These are phyloP conservation scores for Trichonephila clavata DNA, from an alignment of 1,140 invertebrate genomes.

Conservation along the genomic window DNA sequence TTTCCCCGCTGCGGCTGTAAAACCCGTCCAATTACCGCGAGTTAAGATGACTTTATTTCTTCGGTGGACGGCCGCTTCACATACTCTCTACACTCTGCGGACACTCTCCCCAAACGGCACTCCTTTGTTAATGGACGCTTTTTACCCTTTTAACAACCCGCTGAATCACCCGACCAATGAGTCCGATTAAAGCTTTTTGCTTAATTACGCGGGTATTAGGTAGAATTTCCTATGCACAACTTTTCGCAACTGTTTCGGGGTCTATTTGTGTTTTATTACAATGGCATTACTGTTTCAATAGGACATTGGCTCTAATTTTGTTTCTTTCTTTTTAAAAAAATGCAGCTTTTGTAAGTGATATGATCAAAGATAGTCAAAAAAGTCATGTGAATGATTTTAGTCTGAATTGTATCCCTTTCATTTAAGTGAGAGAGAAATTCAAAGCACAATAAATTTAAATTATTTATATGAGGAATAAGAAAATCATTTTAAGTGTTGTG, in stretches of 20 bases:
- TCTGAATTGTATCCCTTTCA: too few species aligned
- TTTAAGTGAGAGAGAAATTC: too few species aligned
- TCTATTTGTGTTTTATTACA: background rate
- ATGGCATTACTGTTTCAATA: background rate
- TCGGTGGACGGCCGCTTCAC: slow-evolving; percentile 21
- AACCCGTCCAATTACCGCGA: slow-evolving; percentile 72
- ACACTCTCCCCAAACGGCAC: background rate
- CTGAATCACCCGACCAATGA: slow-evolving; percentile 53
- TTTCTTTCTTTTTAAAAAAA: too few species aligned
- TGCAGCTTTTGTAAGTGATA: too few species aligned
- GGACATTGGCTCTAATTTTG: background rate
- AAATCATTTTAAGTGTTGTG: too few species aligned
- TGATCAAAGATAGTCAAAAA: too few species aligned
- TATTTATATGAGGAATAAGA: too few species aligned
- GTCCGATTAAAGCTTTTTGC: slow-evolving; percentile 69
- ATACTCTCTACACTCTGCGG: background rate
- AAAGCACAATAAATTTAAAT: too few species aligned
- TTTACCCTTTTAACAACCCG: slow-evolving; percentile 71
- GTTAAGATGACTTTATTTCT: slow-evolving; percentile 76
- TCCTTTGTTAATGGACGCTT: slow-evolving; percentile 66
- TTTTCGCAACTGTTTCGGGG: background rate
- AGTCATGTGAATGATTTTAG: too few species aligned
- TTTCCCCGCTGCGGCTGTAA: slow-evolving; percentile 73
- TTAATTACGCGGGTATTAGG: slow-evolving; percentile 64
- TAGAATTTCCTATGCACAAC: background rate